Evolutionary conservation across 2,888 invertebrate species (phyloP).

Genomic region (Arrhopalites spinosus): DNA sequence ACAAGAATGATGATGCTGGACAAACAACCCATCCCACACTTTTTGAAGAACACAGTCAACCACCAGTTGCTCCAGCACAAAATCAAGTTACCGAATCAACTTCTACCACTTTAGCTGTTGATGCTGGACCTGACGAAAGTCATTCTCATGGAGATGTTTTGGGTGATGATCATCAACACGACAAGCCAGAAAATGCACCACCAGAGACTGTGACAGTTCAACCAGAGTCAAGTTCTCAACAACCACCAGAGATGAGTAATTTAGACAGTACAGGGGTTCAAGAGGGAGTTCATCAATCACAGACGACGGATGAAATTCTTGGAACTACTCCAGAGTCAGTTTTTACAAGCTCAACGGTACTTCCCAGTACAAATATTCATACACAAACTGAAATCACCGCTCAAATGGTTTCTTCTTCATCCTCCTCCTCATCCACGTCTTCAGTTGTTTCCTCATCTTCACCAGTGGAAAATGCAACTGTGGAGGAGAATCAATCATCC

Average conservation of each 20-base stretch:
- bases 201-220: slow-evolving; percentile 11
- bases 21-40: background rate
- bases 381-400: slow-evolving; percentile 36
- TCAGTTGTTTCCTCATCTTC: slow-evolving; percentile 15
- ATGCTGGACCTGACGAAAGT: background rate
- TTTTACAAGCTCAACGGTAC: background rate
- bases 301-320: slow-evolving; percentile 10
- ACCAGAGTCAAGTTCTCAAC: too few relatives aligned
- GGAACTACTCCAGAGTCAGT: slow-evolving; percentile 10
- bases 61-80: background rate
- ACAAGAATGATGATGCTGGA: too few relatives aligned
- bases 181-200: background rate
- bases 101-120: background rate
- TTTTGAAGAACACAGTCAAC: background rate
- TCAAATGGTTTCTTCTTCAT: slow-evolving; percentile 22
- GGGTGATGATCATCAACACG: background rate
- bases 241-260: slow-evolving; percentile 25
- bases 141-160: background rate
- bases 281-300: background rate
- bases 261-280: background rate
- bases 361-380: slow-evolving; percentile 18
- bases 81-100: background rate
- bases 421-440: slow-evolving; percentile 21
- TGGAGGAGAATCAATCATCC: background rate
- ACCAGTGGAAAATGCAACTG: background rate